Conservation (phyloP, 2,797 vertebrate species). For the Phalanger gymnotis region DNA sequence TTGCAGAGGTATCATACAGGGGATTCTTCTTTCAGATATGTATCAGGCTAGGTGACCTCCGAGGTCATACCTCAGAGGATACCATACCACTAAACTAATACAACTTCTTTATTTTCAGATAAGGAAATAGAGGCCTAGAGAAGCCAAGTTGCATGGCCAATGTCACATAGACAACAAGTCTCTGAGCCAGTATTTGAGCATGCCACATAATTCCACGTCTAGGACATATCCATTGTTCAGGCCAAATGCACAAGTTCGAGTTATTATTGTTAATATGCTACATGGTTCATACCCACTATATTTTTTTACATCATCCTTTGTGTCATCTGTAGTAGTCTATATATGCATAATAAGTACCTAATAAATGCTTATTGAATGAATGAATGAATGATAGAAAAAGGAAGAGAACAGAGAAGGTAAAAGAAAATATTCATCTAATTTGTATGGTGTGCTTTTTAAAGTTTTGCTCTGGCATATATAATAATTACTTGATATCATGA, state of each 20-base stretch:
- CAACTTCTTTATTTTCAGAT: neutral
- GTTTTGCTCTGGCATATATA: conserved; percentile 46
- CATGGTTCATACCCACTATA: neutral
- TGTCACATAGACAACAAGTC: neutral
- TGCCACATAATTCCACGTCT: neutral
- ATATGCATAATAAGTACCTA: neutral
- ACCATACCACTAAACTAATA: neutral
- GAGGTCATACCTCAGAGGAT: neutral
- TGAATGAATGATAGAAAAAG: conserved; percentile 39
- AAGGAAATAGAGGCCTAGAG: neutral
- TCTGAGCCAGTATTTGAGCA: neutral
- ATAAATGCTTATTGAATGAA: neutral
- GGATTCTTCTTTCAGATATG: neutral
- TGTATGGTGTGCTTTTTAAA: conserved; percentile 69
- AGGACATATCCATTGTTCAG: neutral
- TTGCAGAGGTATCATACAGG: neutral
- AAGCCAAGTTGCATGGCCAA: neutral
- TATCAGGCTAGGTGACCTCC: neutral
- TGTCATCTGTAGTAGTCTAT: neutral
- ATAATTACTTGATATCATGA: conserved; percentile 71
- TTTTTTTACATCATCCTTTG: neutral
- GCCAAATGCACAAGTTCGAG: neutral
- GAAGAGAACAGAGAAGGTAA: conserved; percentile 49
- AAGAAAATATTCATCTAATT: conserved; percentile 61
- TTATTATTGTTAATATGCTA: neutral